These are phyloP conservation scores for Gari tellinella DNA, from an alignment of 2,888 invertebrate genomes.

Conservation along the genomic window DNA sequence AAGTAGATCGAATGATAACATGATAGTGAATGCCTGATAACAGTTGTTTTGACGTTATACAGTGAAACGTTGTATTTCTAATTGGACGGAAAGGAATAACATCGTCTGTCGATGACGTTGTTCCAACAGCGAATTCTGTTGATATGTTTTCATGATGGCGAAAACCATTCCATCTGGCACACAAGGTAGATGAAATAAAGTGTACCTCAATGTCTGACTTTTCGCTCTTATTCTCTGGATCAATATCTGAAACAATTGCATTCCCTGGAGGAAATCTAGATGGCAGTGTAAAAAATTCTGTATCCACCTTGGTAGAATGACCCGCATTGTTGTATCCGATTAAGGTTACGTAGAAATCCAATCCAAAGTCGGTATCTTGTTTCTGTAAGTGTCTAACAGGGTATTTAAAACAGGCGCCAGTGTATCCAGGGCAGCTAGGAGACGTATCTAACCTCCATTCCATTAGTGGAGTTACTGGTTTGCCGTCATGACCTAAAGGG, in stretches of 20 bases:
- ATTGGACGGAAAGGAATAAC: conserved; percentile 10
- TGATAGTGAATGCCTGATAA: conserved; percentile 4
- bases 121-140: conserved; percentile 39
- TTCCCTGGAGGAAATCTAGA: conserved; percentile 60
- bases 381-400: conserved; percentile 34
- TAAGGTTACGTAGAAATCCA: conserved; percentile 34
- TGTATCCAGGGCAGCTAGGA: conserved; percentile 2
- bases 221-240: conserved; percentile 12
- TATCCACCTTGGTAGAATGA: conserved; percentile 22
- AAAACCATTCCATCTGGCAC: conserved; percentile 44
- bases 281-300: conserved; percentile 46
- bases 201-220: conserved; percentile 23
- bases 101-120: conserved; percentile 4
- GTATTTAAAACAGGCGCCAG: conserved; percentile 41
- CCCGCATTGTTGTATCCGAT: conserved; percentile 58
- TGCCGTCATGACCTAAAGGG: conserved; percentile 5
- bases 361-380: conserved; percentile 33
- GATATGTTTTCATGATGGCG: conserved; percentile 39
- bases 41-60: conserved; percentile 11
- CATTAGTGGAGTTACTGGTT: conserved; percentile 23
- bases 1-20: conserved; percentile 23
- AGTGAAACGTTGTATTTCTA: conserved; percentile 1
- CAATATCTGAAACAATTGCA: conserved; percentile 48
- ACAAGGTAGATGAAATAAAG: conserved; percentile 25
- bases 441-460: conserved; percentile 43